phyloP scores from a whole-genome alignment of 2,797 vertebrate species.

The Xenops minutus region DNA sequence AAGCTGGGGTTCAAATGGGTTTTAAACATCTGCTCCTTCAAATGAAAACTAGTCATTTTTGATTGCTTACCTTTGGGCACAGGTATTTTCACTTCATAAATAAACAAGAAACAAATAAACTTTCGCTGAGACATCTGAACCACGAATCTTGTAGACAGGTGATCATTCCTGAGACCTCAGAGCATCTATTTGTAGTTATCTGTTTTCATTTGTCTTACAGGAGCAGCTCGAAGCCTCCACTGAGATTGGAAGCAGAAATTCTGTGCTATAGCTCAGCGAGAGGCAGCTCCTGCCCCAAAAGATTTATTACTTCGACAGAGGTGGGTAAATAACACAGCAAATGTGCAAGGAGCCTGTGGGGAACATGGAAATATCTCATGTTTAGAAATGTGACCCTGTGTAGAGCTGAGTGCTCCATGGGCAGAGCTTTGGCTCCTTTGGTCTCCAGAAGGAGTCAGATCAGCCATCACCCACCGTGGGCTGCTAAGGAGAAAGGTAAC shows the following conservation, averaged over 20 bases:
- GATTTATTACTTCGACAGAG: neutral
- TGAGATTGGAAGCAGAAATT: neutral
- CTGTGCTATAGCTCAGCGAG: neutral
- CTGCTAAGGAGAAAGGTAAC: neutral
- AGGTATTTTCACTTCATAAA: neutral
- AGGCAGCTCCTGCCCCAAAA: neutral
- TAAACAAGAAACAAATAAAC: neutral
- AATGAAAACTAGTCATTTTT: neutral
- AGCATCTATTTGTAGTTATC: neutral
- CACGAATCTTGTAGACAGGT: neutral
- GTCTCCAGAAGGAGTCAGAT: neutral
- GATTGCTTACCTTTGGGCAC: neutral
- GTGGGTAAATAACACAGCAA: neutral
- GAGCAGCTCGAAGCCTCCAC: neutral
- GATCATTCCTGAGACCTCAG: neutral
- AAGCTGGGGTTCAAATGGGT: neutral
- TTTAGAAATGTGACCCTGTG: neutral
- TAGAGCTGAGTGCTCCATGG: neutral
- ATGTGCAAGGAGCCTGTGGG: neutral
- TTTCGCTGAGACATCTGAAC: neutral
- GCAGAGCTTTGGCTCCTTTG: neutral
- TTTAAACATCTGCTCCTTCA: neutral
- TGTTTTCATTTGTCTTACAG: neutral
- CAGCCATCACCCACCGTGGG: neutral
- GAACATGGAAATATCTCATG: neutral